Conservation (phyloP, 2,113 vertebrate species). For the Ammodytes dubius region DNA sequence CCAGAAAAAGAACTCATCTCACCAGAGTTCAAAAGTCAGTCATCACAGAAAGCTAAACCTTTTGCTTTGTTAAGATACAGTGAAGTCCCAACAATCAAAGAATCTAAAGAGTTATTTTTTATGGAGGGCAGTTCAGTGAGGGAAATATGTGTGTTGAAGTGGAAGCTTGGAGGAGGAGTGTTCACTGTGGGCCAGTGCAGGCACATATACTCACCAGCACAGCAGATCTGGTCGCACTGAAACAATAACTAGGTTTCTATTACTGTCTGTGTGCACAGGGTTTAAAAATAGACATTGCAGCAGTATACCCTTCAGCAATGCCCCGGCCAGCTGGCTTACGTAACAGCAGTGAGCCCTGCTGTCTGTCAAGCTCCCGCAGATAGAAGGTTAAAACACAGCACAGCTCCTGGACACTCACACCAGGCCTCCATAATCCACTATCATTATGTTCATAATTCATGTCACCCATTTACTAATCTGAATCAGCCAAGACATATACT, state of each 20-base stretch:
- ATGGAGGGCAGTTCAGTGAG: background rate
- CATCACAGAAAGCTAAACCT: no score
- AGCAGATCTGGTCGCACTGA: slow-evolving; percentile 12
- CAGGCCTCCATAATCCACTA: slow-evolving; percentile 19
- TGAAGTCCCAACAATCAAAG: background rate
- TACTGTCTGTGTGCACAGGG: slow-evolving; percentile 6
- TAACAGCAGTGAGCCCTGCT: slow-evolving; percentile 55
- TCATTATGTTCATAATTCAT: background rate
- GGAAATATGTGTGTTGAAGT: background rate
- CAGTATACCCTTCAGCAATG: slow-evolving; percentile 51
- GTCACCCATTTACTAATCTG: background rate
- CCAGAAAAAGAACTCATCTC: no score
- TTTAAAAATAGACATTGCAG: slow-evolving; percentile 70
- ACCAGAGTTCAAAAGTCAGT: no score
- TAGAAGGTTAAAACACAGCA: slow-evolving; percentile 39
- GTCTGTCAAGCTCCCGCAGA: slow-evolving; percentile 5
- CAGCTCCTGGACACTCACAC: slow-evolving; percentile 15
- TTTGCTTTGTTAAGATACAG: no score
- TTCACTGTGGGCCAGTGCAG: background rate
- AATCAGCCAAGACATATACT: background rate
- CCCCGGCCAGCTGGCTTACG: slow-evolving; percentile 60
- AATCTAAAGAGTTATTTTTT: no score
- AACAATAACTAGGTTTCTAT: slow-evolving; percentile 18
- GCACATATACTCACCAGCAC: slow-evolving; percentile 1
- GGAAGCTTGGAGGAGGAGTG: no score